A percentile compares a stretch with the other conserved stretches of the same genome.
phyloP scores from a whole-genome alignment of 2,113 vertebrate genomes.

The Corythaixoides concolor region DNA sequence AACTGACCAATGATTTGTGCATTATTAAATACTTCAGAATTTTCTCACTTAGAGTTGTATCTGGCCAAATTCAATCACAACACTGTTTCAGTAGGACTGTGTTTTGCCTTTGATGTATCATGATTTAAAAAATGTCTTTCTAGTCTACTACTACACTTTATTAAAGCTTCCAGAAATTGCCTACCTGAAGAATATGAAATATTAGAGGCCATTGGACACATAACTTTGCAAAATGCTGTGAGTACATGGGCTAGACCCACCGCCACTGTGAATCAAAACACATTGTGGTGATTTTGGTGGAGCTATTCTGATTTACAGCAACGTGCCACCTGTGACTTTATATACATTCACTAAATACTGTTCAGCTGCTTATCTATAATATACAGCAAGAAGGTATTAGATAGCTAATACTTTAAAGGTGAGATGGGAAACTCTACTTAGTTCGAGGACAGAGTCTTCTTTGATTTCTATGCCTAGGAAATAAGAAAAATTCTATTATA shows the following conservation, averaged over 20 bases:
- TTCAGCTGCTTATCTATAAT: not conserved
- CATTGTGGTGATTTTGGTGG: not conserved
- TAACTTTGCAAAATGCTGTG: not conserved
- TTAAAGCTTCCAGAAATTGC: not conserved
- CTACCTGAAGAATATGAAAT: not conserved
- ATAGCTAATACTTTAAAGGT: not conserved
- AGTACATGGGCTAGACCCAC: not conserved
- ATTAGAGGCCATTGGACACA: not conserved
- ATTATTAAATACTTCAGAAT: not conserved
- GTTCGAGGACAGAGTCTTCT: not conserved
- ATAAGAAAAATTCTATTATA: not conserved
- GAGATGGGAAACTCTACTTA: not conserved
- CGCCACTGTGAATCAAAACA: not conserved
- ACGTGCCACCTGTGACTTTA: not conserved
- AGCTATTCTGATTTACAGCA: conserved; percentile 2
- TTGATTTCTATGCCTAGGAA: not conserved
- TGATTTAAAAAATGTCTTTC: not conserved
- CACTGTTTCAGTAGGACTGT: not conserved
- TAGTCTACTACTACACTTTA: not conserved
- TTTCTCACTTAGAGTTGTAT: not conserved
- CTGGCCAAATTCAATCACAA: not conserved
- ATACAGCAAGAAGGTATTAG: not conserved
- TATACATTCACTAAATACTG: not conserved
- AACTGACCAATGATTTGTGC: not conserved
- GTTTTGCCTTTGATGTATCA: not conserved